phyloP scores from a whole-genome alignment of 2,888 invertebrate species.

The Gymnocheta viridis region DNA sequence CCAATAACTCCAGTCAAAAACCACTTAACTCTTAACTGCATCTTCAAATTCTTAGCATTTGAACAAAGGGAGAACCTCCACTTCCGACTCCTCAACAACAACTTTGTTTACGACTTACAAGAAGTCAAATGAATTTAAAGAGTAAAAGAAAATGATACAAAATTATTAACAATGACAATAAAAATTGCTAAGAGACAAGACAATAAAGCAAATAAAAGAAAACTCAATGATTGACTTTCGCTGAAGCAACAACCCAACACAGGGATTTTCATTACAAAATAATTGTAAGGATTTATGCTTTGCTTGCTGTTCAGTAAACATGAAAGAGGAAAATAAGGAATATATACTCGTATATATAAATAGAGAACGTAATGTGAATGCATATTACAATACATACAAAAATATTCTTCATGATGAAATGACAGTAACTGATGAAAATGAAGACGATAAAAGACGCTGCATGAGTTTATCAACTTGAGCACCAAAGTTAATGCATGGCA shows the following conservation, averaged over 20 bases:
- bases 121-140: slow-evolving; percentile 8
- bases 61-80: background rate
- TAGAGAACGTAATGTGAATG: background rate
- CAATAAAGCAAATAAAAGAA: background rate
- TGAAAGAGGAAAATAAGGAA: background rate
- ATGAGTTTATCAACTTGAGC: slow-evolving; percentile 36
- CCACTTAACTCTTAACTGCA: slow-evolving; percentile 12
- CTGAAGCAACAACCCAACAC: slow-evolving; percentile 5
- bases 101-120: slow-evolving; percentile 2
- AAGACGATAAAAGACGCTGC: slow-evolving; percentile 13
- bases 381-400: background rate
- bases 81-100: background rate
- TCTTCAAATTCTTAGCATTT: background rate
- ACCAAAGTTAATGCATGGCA: background rate
- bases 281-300: background rate
- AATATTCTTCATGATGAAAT: slow-evolving; percentile 22
- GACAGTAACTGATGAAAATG: slow-evolving; percentile 57
- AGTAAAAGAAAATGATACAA: slow-evolving; percentile 11
- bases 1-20: slow-evolving; percentile 24
- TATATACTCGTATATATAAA: too few species aligned
- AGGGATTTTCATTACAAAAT: slow-evolving; percentile 35
- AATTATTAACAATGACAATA: slow-evolving; percentile 41
- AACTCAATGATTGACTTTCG: slow-evolving; percentile 52
- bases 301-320: background rate
- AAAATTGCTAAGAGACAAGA: background rate